Base-by-base conservation (phyloP, 2,888 invertebrate genomes). In the Eristalinus sepulchralis region DNA sequence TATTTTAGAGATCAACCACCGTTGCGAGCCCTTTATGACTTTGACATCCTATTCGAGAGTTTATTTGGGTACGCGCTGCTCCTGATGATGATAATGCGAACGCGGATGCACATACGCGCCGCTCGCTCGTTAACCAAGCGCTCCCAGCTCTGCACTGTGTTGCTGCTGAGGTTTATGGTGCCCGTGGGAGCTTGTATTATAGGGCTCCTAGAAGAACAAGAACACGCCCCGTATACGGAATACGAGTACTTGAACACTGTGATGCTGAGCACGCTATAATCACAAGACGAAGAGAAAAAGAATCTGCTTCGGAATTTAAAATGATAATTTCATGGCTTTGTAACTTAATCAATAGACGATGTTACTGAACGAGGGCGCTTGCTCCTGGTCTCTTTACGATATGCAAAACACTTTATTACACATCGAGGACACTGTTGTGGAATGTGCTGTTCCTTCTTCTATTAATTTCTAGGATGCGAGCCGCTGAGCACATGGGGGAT, bases 271-370 rank as follows among this genome's bases (percentile, higher is more conserved):
- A 71, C 60, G 70, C 70, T 76, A 63, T 20, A 71, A 67, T 53
- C 31, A 64, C 75, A 68, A 36, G 34, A 59, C 11, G 53, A 66
- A 75, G 53, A 81, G 63, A 70, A 76, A 62, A 62, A 67, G 27
- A 80, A 60, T 72, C 62, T 73, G 62, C 72, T 36, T 34, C 36
- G 72, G 78, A 86, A 86, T 86, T 86, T 86, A 68, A 82, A 86
- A 82, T 83, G 85, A 82, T 86, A 86, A 86, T 86, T 86, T 86
- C 85, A 86, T 86, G 85, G 82, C 59, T 73, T 82, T 76, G 85
- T 86, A 86, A 83, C 85, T 86, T 86, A 86, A 83, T 86, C 82
- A 86, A 86, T 85, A 82, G 82, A 39, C 59, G 53, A 77, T 57
- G 68, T 77, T 39, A 60, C 76, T 72, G 85, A 82, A 70, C 57